Evolutionary conservation across 2,888 invertebrate species (phyloP), one percentile per base, ranked within the genome.

Genomic region (Stenodema calcarata): DNA sequence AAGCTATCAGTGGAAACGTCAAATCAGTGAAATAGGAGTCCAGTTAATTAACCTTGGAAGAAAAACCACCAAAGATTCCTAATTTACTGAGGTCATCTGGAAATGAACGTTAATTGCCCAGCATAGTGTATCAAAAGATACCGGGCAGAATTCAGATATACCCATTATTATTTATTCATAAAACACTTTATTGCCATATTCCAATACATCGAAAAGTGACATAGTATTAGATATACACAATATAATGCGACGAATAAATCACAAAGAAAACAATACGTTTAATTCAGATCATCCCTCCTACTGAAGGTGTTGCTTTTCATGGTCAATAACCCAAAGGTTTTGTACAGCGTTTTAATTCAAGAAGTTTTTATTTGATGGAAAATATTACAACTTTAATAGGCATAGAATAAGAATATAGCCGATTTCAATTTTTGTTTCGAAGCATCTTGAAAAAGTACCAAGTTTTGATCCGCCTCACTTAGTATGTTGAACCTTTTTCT

Each of bases 141-240:
- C n/a, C n/a, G n/a, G n/a, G n/a, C 11, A 50, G 14, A 50, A 50
- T n/a, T 50, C 16, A 50, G n/a, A n/a, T n/a, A n/a, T n/a, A 62
- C 23, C 6, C 23, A 62, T 73, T 18, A 16, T 28, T 54, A 50
- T 47, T 80, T 82, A 82, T 75, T 84, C 75, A 42, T 42, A 75
- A 84, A 84, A 84, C 84, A 84, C 84, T 84, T 84, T 84, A 84
- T 84, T 84, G 84, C 84, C 84, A 75, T 84, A 84, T 75, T 84
- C 75, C 84, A 84, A 84, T 84, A 75, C 84, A 84, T 73, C 41
- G 70, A 73, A 84, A 84, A 70, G 75, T 84, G 84, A 84, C 73
- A 70, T 70, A 73, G 75, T 73, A 73, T 73, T 73, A 70, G 70
- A 84, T n/a, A 84, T 82, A 82, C 70, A 78, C 73, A 84, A 73